Evolutionary conservation across 2,888 invertebrate genomes (phyloP).

Genomic region (Drosophila barbarae): DNA sequence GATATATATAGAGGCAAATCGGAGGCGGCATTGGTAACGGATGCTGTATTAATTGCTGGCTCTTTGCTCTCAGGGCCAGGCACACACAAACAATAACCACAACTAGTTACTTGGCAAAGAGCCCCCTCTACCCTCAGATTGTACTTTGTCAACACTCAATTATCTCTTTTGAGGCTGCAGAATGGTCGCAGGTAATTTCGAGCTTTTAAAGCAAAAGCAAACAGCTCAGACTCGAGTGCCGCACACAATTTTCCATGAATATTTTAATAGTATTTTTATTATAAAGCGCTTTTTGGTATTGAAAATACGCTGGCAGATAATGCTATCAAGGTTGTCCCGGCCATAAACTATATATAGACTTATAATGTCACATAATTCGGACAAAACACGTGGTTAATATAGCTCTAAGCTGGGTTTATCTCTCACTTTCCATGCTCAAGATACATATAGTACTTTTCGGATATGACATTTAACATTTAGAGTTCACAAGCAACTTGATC

Average conservation of each 20-base stretch:
- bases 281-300: background rate
- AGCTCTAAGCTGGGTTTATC: background rate
- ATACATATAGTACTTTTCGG: background rate
- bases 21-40: conserved; percentile 10
- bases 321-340: conserved; percentile 9
- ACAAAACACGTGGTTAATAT: background rate
- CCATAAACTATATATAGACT: conserved; percentile 1
- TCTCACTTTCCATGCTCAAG: background rate
- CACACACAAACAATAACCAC: conserved; percentile 62
- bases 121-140: background rate
- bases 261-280: background rate
- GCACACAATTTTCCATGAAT: background rate
- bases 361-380: background rate
- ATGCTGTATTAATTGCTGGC: conserved; percentile 58
- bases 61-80: conserved; percentile 58
- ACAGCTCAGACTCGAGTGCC: conserved; percentile 5
- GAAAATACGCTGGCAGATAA: background rate
- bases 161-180: conserved; percentile 45
- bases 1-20: background rate
- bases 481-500: conserved; percentile 19
- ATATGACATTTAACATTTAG: conserved; percentile 9
- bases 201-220: conserved; percentile 49
- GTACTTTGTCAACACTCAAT: conserved; percentile 52
- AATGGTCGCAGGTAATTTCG: conserved; percentile 65
- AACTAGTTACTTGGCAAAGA: conserved; percentile 52